These are phyloP conservation scores for Aphelinus atriplicis DNA, from an alignment of 1,140 invertebrate genomes.

Conservation along the genomic window DNA sequence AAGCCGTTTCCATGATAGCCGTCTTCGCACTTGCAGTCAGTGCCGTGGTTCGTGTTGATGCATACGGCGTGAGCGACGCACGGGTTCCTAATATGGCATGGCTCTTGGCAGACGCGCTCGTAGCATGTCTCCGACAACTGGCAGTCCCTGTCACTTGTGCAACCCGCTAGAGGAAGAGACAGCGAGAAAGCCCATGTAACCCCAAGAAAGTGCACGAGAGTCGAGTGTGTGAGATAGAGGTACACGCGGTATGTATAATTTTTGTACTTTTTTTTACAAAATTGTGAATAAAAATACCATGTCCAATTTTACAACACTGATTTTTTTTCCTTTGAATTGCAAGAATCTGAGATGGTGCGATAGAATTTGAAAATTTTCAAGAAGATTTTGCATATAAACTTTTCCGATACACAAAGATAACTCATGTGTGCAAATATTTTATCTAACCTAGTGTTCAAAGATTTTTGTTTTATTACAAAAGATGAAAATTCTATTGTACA, in stretches of 20 bases:
- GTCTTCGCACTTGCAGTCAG: constrained; percentile 85
- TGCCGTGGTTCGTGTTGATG: constrained; percentile 86
- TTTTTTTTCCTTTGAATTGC: not conserved
- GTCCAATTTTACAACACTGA: not conserved
- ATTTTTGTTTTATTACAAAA: not conserved
- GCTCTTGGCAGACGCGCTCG: constrained; percentile 81
- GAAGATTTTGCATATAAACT: constrained; percentile 18
- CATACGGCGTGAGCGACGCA: constrained; percentile 87
- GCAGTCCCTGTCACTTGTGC: constrained; percentile 83
- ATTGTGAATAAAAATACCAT: not conserved
- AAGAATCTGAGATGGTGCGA: constrained; percentile 32
- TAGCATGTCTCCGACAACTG: constrained; percentile 83
- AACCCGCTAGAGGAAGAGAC: constrained; percentile 75
- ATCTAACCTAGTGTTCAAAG: constrained; percentile 2
- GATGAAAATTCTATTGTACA: constrained; percentile 18
- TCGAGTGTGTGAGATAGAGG: constrained; percentile 32
- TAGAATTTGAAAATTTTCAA: constrained; percentile 35
- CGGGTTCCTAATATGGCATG: constrained; percentile 82
- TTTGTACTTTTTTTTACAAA: too few species aligned
- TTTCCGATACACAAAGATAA: not conserved
- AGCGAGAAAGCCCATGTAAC: constrained; percentile 64
- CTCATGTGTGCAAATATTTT: constrained; percentile 12
- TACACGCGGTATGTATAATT: too few species aligned
- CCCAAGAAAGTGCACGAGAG: constrained; percentile 58
- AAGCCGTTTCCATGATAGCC: constrained; percentile 89